These are phyloP conservation scores for Microctenopoma steveboyesi DNA, from an alignment of 2,797 vertebrate species.

Conservation along the genomic window DNA sequence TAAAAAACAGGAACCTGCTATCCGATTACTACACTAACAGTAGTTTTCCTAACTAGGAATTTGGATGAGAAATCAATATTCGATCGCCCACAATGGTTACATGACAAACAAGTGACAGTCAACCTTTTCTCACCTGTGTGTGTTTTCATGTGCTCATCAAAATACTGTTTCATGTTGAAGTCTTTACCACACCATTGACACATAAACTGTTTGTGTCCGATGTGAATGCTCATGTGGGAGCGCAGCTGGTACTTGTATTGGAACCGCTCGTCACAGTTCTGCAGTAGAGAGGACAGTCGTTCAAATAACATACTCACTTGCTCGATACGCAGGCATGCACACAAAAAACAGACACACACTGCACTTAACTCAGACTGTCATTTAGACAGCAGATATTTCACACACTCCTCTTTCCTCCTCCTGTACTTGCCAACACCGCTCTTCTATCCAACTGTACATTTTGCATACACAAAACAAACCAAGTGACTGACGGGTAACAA, in stretches of 20 bases:
- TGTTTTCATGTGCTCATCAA: constrained; percentile 98
- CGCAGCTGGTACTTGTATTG: constrained; percentile 99
- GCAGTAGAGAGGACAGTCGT: constrained; percentile 33
- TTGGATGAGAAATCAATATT: no score
- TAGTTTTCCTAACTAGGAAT: no score
- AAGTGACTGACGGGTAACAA: not conserved
- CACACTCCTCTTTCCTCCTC: not conserved
- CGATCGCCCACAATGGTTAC: not conserved
- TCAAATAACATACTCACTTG: constrained; percentile 8
- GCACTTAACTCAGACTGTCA: not conserved
- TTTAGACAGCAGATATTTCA: not conserved
- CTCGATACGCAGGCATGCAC: not conserved
- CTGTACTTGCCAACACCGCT: not conserved
- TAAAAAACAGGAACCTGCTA: no score
- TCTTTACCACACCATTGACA: constrained; percentile 99
- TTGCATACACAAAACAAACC: not conserved
- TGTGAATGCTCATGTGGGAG: constrained; percentile 99
- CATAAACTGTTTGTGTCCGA: constrained; percentile 99
- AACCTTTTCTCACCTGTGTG: constrained; percentile 91
- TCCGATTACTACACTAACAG: no score
- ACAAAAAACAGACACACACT: not conserved
- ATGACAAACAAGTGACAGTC: not conserved
- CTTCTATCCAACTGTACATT: not conserved
- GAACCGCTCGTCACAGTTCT: constrained; percentile 94
- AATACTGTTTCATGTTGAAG: constrained; percentile 99